phyloP scores from a whole-genome alignment of 2,888 invertebrate species.

The Lasius platythorax region DNA sequence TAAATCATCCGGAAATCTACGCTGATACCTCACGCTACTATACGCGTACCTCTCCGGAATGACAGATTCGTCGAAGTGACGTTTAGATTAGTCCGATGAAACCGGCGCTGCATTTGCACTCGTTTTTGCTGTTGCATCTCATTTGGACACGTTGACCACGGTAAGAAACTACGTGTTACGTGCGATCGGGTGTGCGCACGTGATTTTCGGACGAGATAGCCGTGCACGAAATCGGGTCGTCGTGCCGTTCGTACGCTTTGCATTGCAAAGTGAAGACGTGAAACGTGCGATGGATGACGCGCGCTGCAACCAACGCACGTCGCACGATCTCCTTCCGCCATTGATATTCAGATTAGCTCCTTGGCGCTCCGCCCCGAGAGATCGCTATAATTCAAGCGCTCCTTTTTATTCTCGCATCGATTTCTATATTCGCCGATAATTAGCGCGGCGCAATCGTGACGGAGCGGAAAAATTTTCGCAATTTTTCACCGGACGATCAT shows the following conservation, averaged over 20 bases:
- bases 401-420: slow-evolving; percentile 25
- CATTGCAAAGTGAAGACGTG: slow-evolving; percentile 57
- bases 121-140: slow-evolving; percentile 2
- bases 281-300: slow-evolving; percentile 25
- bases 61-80: slow-evolving; percentile 65
- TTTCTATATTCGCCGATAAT: slow-evolving; percentile 39
- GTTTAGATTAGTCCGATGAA: slow-evolving; percentile 65
- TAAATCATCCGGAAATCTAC: slow-evolving; percentile 5
- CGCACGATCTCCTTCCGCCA: slow-evolving; percentile 43
- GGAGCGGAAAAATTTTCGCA: slow-evolving; percentile 40
- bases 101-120: background rate
- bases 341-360: slow-evolving; percentile 68
- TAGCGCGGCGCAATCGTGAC: slow-evolving; percentile 26
- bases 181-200: background rate
- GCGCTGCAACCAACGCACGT: slow-evolving; percentile 17
- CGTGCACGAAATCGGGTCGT: slow-evolving; percentile 3
- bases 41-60: slow-evolving; percentile 52
- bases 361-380: background rate
- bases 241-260: slow-evolving; percentile 28
- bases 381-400: slow-evolving; percentile 36
- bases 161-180: background rate
- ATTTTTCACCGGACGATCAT: slow-evolving; percentile 3
- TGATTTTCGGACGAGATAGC: slow-evolving; percentile 25
- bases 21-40: background rate
- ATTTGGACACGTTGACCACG: background rate